Evolutionary conservation across 2,797 vertebrate genomes (phyloP).

Genomic region (Hafferia zeledoni): DNA sequence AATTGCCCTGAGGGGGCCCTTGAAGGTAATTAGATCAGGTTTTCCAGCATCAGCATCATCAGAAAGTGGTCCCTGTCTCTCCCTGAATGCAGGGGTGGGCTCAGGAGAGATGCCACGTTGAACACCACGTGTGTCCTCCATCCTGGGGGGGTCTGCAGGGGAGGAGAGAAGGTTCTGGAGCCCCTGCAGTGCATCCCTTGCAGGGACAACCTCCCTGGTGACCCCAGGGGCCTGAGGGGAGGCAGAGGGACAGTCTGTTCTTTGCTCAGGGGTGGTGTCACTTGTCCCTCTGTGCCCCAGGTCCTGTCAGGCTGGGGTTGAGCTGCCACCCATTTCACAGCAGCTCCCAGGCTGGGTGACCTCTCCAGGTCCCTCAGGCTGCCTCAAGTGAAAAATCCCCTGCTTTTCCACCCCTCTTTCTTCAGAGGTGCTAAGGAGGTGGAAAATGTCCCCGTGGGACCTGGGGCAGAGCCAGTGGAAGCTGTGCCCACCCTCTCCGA

Average conservation of each 20-base stretch:
- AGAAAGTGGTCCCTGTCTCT: not conserved
- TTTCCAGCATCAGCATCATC: not conserved
- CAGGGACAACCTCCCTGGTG: not conserved
- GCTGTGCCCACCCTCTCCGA: not conserved
- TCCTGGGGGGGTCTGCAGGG: not conserved
- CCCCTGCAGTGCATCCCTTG: not conserved
- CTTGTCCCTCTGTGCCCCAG: not conserved
- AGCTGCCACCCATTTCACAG: not conserved
- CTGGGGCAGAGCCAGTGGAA: not conserved
- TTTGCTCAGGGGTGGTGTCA: fast-evolving
- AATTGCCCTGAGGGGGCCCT: not conserved
- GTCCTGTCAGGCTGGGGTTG: not conserved
- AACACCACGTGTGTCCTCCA: not conserved
- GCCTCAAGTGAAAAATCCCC: not conserved
- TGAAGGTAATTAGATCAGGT: not conserved
- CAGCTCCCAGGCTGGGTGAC: not conserved
- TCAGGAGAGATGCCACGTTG: not conserved
- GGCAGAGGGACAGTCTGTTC: not conserved
- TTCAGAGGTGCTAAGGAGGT: not conserved
- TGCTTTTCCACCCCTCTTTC: not conserved
- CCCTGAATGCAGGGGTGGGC: not conserved
- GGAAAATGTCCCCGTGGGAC: not conserved
- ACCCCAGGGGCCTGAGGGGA: not conserved
- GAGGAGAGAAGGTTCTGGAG: not conserved
- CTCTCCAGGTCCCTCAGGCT: not conserved